Evolutionary conservation across 2,113 vertebrate genomes (phyloP).

Genomic region (Mastomys natalensis): DNA sequence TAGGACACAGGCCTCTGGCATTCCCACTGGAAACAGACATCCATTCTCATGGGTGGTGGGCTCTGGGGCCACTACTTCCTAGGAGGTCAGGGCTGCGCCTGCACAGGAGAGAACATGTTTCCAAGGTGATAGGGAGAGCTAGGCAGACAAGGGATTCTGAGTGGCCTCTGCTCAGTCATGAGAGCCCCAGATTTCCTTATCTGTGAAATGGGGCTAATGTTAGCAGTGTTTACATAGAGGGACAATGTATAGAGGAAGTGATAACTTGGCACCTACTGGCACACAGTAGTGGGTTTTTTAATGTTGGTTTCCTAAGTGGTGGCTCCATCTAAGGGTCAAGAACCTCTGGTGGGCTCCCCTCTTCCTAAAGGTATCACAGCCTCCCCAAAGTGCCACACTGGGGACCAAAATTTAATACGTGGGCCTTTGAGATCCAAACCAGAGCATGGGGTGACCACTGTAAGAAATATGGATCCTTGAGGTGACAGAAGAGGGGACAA

Average conservation of each 20-base stretch:
- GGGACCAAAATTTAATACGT: neutral
- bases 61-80: neutral
- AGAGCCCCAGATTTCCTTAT: neutral
- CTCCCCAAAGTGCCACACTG: neutral
- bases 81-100: neutral
- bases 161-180: neutral
- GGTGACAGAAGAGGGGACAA: neutral
- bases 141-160: neutral
- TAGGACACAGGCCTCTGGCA: neutral
- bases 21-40: neutral
- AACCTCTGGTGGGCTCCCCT: neutral
- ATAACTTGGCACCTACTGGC: neutral
- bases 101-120: neutral
- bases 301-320: neutral
- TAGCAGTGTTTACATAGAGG: neutral
- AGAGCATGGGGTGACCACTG: neutral
- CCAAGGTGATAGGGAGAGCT: neutral
- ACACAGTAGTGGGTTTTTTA: neutral
- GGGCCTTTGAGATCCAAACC: no score
- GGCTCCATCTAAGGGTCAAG: fast-evolving
- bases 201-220: neutral
- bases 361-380: neutral
- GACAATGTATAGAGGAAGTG: neutral
- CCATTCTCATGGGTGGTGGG: no score
- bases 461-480: neutral